Base-by-base conservation (phyloP, 2,888 invertebrate species). In the Aphidius colemani region DNA sequence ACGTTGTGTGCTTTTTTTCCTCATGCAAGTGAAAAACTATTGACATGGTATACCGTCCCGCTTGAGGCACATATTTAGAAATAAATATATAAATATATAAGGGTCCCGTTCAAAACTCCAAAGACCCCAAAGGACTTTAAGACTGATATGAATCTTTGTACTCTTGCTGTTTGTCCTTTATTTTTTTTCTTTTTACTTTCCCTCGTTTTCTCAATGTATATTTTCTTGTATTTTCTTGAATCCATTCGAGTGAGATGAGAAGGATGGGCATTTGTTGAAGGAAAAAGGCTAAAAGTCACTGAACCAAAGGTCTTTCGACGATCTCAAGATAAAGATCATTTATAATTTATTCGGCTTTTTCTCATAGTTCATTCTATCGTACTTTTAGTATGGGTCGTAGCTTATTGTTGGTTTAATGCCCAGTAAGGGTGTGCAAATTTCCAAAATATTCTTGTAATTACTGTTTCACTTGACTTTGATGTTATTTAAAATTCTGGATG, bases 71-170 rank as follows among this genome's bases (percentile, higher is more conserved):
- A 49, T 55, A 48, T 30, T 30, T 30, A 30, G 30, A 30, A 30
- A 30, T 30, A 30, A 5, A 30, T 2, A 30, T 30, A 30, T 30
- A 30, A 5, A 30, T 30, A 3, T 30, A 66, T 65, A 63, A 69
- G 77, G 79, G 80, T 80, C 79, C 80, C 79, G 80, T 79, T 80
- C 71, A 72, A 73, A 72, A 74, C 74, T 46, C 56, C 45, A 45
- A 44, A 39, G 48, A 30, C 30, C 30, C 60, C 60, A 64, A 56
- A 43, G 60, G 56, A 61, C 65, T 64, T 48, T 61, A 48, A 61
- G 61, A 46, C 56, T 51, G 65, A 65, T 65, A 65, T 65, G 65
- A 65, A 65, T 65, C 65, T 65, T 65, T 65, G 59, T 64, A 64
- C 63, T 61, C 66, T 51, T 67, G 58, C 56, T 59, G 41, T 53